Conservation (phyloP, 2,888 invertebrate genomes). For the Hydroisotoma schaefferi region DNA sequence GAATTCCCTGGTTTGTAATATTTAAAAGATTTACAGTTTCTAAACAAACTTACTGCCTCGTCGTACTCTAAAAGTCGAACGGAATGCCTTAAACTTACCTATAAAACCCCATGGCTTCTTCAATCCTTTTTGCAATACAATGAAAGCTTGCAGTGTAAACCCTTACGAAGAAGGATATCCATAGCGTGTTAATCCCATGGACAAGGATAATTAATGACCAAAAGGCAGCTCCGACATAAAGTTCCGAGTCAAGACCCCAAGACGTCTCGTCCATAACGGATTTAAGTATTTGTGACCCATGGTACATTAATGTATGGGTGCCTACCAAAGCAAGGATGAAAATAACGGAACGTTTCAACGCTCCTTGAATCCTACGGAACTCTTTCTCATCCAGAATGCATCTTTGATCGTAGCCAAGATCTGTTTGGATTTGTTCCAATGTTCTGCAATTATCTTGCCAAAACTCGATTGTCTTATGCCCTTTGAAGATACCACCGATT, state of each 20-base stretch:
- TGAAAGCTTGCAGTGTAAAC: constrained; percentile 2
- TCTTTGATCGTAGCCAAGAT: neutral
- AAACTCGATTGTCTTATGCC: neutral
- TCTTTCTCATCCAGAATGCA: neutral
- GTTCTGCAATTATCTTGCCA: neutral
- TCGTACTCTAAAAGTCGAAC: too few species aligned
- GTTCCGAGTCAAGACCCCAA: neutral
- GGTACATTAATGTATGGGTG: neutral
- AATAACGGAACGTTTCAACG: neutral
- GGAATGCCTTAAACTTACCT: too few species aligned
- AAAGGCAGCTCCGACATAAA: neutral
- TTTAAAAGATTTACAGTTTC: too few species aligned
- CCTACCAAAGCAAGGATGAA: neutral
- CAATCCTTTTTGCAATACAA: neutral
- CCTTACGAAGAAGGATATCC: constrained; percentile 2
- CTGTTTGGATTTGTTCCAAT: neutral
- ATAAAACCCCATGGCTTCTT: neutral
- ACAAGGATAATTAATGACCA: neutral
- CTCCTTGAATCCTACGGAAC: neutral
- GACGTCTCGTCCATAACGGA: neutral
- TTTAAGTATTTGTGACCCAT: neutral
- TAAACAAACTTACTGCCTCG: too few species aligned
- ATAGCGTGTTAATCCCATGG: constrained; percentile 3
- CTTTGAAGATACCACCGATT: neutral
- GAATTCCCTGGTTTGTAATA: too few species aligned